Evolutionary conservation across 2,888 invertebrate species (phyloP), one percentile per base, ranked within the genome.

Genomic region (Brachynemurus nebulosus): DNA sequence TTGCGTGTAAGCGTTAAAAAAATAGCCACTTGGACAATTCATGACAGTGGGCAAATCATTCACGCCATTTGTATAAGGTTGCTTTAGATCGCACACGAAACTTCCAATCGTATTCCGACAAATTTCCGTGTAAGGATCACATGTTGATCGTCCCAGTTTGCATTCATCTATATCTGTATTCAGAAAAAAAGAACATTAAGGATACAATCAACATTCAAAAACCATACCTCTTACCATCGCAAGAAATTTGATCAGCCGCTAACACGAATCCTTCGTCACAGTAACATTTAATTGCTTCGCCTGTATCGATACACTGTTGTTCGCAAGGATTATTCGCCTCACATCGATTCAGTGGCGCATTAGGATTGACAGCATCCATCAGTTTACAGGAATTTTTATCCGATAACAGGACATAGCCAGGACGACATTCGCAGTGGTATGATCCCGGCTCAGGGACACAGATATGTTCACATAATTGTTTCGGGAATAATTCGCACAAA

Each of bases 401-500:
- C 18, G 76, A 65, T 72, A 76, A 74, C 3, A 85, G 66, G 54
- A 68, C 70, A 52, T 69, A 83, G 0, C 82, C 84, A 45, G 76
- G 69, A 41, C 75, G 72, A 56, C 86, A 86, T 50, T 74, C 72
- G 55, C 86, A 85, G 48, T 64, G 69, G 56, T 76, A 84, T 0
- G 85, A 83, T 1, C 78, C 78, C 0, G 72, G 77, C 0, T 77
- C 70, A 2, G 86, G 80, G 18, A 84, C 72, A 57, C 88, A 89
- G 53, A 80, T 75, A 53, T 88, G 86, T 0, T 82, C 80, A 59
- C 88, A 89, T 11, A 83, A 63, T 54, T 68, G 68, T 35, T 69
- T 74, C 60, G 60, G 64, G 50, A 74, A 69, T 45, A 65, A 58
- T 30, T 70, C 69, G 55, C 78, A 78, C 39, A 77, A 65, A 52